These are phyloP conservation scores for Ecliptopera silaceata DNA, from an alignment of 2,888 invertebrate genomes.

Conservation along the genomic window DNA sequence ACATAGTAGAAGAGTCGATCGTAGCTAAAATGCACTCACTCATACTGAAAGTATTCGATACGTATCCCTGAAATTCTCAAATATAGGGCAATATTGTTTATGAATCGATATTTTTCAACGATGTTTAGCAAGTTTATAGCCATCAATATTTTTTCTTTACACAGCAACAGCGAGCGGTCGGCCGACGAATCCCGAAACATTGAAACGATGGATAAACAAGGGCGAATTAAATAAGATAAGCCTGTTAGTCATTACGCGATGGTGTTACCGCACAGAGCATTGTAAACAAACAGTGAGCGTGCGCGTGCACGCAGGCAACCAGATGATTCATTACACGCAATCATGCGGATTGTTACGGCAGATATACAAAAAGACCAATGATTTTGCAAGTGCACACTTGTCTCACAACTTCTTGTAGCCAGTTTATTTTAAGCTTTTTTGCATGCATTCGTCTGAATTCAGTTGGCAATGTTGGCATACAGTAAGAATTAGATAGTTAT, in stretches of 20 bases:
- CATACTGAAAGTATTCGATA: conserved; percentile 22
- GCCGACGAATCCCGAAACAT: conserved; percentile 35
- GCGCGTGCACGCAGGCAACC: conserved; percentile 63
- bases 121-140: conserved; percentile 36
- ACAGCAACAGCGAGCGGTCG: conserved; percentile 35
- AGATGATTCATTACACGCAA: conserved; percentile 53
- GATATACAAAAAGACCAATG: conserved; percentile 45
- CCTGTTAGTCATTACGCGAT: conserved; percentile 58
- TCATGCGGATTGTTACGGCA: conserved; percentile 53
- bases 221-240: conserved; percentile 53
- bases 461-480: too few species aligned
- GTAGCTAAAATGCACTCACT: conserved; percentile 14
- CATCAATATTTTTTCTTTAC: conserved; percentile 36
- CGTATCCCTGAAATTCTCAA: conserved; percentile 27
- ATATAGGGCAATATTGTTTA: conserved; percentile 39
- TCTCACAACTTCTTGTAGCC: not conserved
- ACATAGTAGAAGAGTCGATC: not conserved
- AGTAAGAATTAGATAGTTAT: too few species aligned
- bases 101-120: conserved; percentile 34
- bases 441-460: not conserved
- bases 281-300: conserved; percentile 73
- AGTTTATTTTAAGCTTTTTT: not conserved
- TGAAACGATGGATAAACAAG: conserved; percentile 48
- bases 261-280: conserved; percentile 66
- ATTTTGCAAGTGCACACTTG: conserved; percentile 32